Evolutionary conservation across 2,113 vertebrate species (phyloP).

Genomic region (Aegithalos caudatus): DNA sequence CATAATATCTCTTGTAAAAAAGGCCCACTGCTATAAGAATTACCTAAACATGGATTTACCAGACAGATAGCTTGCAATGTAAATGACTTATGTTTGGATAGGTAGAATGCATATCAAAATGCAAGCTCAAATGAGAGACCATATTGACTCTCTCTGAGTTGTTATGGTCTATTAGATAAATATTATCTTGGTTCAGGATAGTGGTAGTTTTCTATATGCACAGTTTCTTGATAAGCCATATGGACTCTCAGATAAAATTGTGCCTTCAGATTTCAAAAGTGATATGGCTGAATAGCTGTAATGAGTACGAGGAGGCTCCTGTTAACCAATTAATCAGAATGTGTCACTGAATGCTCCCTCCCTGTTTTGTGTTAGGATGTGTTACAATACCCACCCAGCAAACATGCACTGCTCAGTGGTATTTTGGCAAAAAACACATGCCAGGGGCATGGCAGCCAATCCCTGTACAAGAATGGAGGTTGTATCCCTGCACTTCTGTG

Average conservation of each 20-base stretch:
- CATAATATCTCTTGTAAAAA: slow-evolving; percentile 47
- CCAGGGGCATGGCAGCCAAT: not conserved
- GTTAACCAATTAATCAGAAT: slow-evolving; percentile 51
- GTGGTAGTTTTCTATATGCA: slow-evolving; percentile 54
- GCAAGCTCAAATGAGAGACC: slow-evolving; percentile 41
- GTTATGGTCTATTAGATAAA: slow-evolving; percentile 67
- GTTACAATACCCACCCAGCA: not conserved
- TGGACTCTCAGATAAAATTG: slow-evolving; percentile 66
- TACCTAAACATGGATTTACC: slow-evolving; percentile 55
- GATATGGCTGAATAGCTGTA: slow-evolving; percentile 59
- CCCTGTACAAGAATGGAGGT: not conserved
- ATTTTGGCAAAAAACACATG: not conserved
- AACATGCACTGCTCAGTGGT: not conserved
- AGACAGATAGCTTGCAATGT: slow-evolving; percentile 43
- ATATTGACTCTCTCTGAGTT: slow-evolving; percentile 43
- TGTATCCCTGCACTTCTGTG: not conserved
- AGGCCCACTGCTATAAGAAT: slow-evolving; percentile 8
- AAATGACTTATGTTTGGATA: slow-evolving; percentile 55
- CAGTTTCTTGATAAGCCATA: slow-evolving; percentile 64
- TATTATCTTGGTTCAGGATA: slow-evolving; percentile 57
- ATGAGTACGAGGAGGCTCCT: slow-evolving; percentile 37
- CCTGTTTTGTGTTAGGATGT: not conserved
- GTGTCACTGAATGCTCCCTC: not conserved
- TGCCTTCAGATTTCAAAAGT: slow-evolving; percentile 56
- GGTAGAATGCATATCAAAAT: slow-evolving; percentile 48